These are phyloP conservation scores for Umimayanthus chanpuru DNA, from an alignment of 92 coral and sea anemone species.

Conservation along the genomic window DNA sequence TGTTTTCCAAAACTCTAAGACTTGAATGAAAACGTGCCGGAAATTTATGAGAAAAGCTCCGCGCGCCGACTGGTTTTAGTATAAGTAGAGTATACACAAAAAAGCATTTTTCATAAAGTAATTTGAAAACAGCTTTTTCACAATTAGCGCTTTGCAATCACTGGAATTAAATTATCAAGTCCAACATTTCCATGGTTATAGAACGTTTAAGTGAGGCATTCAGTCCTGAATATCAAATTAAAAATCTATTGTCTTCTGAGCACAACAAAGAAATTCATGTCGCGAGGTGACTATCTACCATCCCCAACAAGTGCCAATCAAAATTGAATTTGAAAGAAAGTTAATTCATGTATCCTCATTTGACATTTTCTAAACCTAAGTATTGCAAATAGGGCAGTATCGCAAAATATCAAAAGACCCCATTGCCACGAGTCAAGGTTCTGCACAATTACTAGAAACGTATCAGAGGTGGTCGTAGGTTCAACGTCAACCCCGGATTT, in stretches of 20 bases:
- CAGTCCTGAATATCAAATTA: slow-evolving; percentile 53
- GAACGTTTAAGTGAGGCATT: slow-evolving; percentile 71
- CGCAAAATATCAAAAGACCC: slow-evolving; percentile 49
- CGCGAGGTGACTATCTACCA: slow-evolving; percentile 57
- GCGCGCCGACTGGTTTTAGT: neutral
- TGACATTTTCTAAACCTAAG: slow-evolving; percentile 57
- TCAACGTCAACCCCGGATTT: neutral
- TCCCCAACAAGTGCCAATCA: slow-evolving; percentile 74
- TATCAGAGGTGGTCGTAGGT: neutral
- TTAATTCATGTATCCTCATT: slow-evolving; percentile 57
- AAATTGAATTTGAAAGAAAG: slow-evolving; percentile 42
- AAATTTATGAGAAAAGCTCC: neutral
- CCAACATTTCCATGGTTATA: slow-evolving; percentile 84
- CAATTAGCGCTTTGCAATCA: slow-evolving; percentile 24
- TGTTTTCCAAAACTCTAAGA: neutral
- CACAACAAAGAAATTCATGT: slow-evolving; percentile 42
- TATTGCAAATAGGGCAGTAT: slow-evolving; percentile 52
- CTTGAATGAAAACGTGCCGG: neutral
- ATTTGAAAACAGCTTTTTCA: slow-evolving; percentile 16
- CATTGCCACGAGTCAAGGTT: neutral
- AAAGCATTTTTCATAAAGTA: neutral
- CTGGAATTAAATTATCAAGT: slow-evolving; percentile 36
- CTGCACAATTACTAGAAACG: neutral
- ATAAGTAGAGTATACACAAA: neutral
- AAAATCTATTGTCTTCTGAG: slow-evolving; percentile 53